Base-by-base conservation (phyloP, 2,888 invertebrate species). In the Rutpela maculata region DNA sequence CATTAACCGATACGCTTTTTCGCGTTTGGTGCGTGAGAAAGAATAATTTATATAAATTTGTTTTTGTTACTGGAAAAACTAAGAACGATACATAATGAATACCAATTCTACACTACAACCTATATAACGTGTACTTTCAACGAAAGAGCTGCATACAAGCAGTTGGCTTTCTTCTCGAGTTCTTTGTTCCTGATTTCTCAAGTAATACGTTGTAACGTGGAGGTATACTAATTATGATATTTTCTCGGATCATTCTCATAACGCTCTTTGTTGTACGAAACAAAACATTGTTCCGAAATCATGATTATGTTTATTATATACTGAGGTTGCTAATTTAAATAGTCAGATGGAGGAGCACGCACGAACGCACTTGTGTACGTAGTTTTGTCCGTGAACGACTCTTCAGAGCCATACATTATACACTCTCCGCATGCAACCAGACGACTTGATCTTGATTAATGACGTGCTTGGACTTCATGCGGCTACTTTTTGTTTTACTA, bases 401-500 rank as follows among this genome's bases (percentile, higher is more conserved):
- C 55, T 72, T 11, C 0, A 72, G 55, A 72, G 17, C 72, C 50
- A 63, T 72, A 31, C 72, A 72, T 72, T 80, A 80, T 80, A 77
- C 81, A 78, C 72, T 80, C 82, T 76, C 82, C 77, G 77, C 83
- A 83, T 83, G 84, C 82, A 80, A 81, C 81, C 83, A 83, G 84
- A 83, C 83, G 81, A 78, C 82, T 83, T 82, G 84, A 81, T 81
- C 81, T 82, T 85, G 85, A 85, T 85, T 83, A 84, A 85, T 84
- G 84, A 84, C 79, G 84, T 84, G 83, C 82, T 76, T 78, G 79
- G 77, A 77, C 81, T 82, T 80, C 82, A 78, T 79, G 80, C 82
- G 75, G 84, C 83, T 80, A 80, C 84, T 84, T 85, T 85, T 85
- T 85, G 83, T 85, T 83, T 83, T 82, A 81, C 78, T 76, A 72